Evolutionary conservation across 2,113 vertebrate species (phyloP).

Genomic region (Melospiza georgiana): DNA sequence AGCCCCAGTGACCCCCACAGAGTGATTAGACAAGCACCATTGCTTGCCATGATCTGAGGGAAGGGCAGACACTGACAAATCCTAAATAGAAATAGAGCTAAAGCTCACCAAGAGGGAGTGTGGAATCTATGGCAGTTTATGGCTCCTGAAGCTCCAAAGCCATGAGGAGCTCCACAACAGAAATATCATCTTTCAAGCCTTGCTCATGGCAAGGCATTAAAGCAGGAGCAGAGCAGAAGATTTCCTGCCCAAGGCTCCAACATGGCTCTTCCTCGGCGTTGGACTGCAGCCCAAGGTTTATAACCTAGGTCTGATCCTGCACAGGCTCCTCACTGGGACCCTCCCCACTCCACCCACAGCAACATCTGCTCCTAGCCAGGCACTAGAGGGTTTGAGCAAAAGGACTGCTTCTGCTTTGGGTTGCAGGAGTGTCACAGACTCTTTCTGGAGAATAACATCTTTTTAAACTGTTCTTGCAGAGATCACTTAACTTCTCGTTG

Average conservation of each 20-base stretch:
- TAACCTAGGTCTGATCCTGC: background rate
- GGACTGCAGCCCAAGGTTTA: background rate
- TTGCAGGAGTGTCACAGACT: background rate
- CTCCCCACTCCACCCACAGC: background rate
- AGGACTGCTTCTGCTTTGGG: background rate
- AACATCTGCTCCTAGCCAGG: background rate
- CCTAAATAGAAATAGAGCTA: background rate
- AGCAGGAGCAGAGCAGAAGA: background rate
- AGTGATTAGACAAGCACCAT: background rate
- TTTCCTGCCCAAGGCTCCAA: background rate
- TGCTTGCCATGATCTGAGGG: background rate
- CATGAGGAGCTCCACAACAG: background rate
- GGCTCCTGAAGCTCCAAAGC: background rate
- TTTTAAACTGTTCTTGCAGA: background rate
- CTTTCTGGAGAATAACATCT: background rate
- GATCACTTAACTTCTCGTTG: background rate
- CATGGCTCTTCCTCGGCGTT: background rate
- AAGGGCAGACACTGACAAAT: background rate
- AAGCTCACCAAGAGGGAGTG: accelerated
- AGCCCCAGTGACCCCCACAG: background rate
- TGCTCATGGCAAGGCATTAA: background rate
- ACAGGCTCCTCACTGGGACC: background rate
- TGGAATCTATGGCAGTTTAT: background rate
- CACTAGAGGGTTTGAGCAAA: background rate
- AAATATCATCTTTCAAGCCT: background rate